A percentile compares a stretch with the other conserved stretches of the same genome.
Evolutionary conservation across 2,888 invertebrate species (phyloP).

Genomic region (Phymatocera aterrima): DNA sequence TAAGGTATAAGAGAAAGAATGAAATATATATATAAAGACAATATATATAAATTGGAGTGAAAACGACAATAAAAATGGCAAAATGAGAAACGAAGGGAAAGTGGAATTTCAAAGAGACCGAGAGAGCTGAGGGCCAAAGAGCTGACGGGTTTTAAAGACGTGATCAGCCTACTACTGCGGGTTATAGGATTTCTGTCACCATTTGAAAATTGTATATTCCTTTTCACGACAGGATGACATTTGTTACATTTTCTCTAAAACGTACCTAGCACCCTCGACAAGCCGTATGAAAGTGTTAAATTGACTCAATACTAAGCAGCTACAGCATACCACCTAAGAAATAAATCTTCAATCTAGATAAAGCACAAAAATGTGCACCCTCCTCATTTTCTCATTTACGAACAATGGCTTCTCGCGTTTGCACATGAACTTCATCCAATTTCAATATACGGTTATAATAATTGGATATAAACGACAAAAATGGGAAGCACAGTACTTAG

Average conservation of each 20-base stretch:
- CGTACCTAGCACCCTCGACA: conserved; percentile 11
- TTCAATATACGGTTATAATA: too few species aligned
- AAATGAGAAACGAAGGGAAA: conserved; percentile 38
- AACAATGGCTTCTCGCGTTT: too few species aligned
- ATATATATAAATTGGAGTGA: conserved; percentile 37
- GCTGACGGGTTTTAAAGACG: conserved; percentile 53
- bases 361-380: too few species aligned
- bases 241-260: conserved; percentile 40
- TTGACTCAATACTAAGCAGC: background rate
- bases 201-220: conserved; percentile 37
- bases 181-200: conserved; percentile 60
- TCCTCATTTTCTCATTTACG: too few species aligned
- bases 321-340: background rate
- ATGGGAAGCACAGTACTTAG: background rate
- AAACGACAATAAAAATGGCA: background rate
- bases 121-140: conserved; percentile 1
- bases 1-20: conserved; percentile 18
- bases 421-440: background rate
- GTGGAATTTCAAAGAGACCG: background rate
- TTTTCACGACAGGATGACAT: conserved; percentile 38
- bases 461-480: too few species aligned
- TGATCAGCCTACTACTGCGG: conserved; percentile 63
- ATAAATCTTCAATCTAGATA: background rate
- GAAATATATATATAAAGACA: background rate
- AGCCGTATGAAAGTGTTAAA: background rate